phyloP scores from a whole-genome alignment of 2,888 invertebrate species.

The Opisthograptis luteolata region DNA sequence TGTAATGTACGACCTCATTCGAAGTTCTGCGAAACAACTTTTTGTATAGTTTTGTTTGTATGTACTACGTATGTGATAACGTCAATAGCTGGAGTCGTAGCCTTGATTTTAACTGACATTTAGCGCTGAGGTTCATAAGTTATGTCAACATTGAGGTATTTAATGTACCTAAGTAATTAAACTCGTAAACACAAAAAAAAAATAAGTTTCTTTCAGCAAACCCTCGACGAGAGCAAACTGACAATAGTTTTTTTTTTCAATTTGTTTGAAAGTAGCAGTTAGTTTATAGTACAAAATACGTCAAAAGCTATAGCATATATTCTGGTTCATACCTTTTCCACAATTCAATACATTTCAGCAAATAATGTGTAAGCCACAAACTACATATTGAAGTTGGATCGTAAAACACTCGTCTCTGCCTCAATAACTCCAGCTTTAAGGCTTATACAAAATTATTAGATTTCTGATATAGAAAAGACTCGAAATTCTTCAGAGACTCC shows the following conservation, averaged over 20 bases:
- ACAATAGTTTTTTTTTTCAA: no score
- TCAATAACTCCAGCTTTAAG: constrained; percentile 23
- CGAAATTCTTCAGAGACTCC: constrained; percentile 8
- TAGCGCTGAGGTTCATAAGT: no score
- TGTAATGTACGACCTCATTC: constrained; percentile 61
- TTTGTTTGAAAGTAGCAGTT: background rate
- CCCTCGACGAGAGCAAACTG: no score
- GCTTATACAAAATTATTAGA: constrained; percentile 19
- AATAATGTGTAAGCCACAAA: constrained; percentile 22
- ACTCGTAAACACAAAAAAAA: no score
- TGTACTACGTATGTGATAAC: background rate
- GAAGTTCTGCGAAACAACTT: constrained; percentile 57
- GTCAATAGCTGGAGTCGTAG: background rate
- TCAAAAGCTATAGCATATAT: constrained; percentile 11
- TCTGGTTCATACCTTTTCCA: background rate
- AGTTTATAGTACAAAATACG: background rate
- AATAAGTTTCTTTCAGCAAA: no score
- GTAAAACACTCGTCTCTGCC: constrained; percentile 16
- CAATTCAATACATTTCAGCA: constrained; percentile 21
- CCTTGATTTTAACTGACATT: no score
- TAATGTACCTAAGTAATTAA: no score
- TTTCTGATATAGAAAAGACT: constrained; percentile 1
- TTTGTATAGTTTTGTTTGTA: constrained; percentile 29
- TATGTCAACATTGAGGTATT: no score
- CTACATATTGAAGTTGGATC: constrained; percentile 26